Evolutionary conservation across 2,888 invertebrate species (phyloP), one percentile per base, ranked within the genome.

Genomic region (Zygothrica quintamaculata): DNA sequence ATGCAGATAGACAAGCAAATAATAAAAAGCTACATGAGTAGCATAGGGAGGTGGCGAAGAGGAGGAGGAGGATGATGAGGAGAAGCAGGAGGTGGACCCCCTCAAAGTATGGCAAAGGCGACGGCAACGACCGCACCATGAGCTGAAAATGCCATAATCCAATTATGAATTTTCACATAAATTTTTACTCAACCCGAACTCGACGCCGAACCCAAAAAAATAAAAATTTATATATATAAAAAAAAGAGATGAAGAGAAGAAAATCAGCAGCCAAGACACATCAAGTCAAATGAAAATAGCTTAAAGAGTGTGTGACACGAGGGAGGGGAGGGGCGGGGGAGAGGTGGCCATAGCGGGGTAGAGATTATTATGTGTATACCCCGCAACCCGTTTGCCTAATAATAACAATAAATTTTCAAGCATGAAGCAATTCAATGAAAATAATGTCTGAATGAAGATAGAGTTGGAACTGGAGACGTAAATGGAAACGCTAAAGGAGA

Each of bases 81-180:
- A 22, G 18, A 22, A 22, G 5, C 3, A 22, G 13, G 25, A 15
- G 43, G 15, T 43, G 40, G 80, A 76, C 80, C 80, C 68, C 77
- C 73, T 76, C 64, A 51, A 61, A 73, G 66, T 44, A 11, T 34
- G 66, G 64, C 64, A 50, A 39, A 60, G 43, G 42, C 55, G 42
- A 74, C 51, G 76, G 37, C 76, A 79, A 76, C 64, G 84, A 80
- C 84, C 79, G 60, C 87, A 64, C 52, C 64, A 57, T 81, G 59
- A 82, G 55, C 79, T 75, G 53, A 68, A 69, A 84, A 77, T 77
- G 81, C 86, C 86, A 87, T 87, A 87, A 80, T 80, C 86, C 84
- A 80, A 87, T 87, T 85, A 80, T 80, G 88, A 85, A 75, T 80
- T 80, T 80, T 87, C 88, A 82, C 80, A 80, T 80, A 74, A 85